Evolutionary conservation across 2,113 vertebrate genomes (phyloP).

Genomic region (Sphaerodactylus townsendi): DNA sequence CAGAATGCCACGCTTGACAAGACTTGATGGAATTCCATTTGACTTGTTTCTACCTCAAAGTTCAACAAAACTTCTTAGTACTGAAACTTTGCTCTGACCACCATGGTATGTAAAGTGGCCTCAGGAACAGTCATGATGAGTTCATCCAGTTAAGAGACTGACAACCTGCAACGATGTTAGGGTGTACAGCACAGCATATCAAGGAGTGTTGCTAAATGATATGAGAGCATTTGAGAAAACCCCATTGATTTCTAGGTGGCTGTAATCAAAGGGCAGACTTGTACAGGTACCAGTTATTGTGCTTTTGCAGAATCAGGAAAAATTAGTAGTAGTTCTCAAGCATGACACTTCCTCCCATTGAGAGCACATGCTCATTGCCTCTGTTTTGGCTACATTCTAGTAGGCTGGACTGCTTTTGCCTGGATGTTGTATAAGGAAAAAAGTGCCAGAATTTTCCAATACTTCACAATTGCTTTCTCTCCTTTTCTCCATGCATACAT

Average conservation of each 20-base stretch:
- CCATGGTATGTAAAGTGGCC: too few relatives aligned
- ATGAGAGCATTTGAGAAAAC: neutral
- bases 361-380: neutral
- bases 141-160: neutral
- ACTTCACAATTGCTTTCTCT: neutral
- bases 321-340: neutral
- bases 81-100: neutral
- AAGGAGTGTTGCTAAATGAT: neutral
- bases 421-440: neutral
- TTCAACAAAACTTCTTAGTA: neutral
- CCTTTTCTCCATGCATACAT: neutral
- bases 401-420: neutral
- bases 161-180: neutral
- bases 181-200: neutral
- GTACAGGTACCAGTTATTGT: neutral
- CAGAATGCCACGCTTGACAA: neutral
- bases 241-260: neutral
- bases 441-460: too few relatives aligned
- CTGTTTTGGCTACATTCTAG: neutral
- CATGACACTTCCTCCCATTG: neutral
- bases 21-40: neutral
- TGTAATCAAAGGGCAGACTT: neutral
- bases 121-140: neutral
- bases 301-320: neutral
- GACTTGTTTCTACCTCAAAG: too few relatives aligned